These are phyloP conservation scores for Archips crataeganus DNA, from an alignment of 2,888 invertebrate genomes.

Conservation along the genomic window DNA sequence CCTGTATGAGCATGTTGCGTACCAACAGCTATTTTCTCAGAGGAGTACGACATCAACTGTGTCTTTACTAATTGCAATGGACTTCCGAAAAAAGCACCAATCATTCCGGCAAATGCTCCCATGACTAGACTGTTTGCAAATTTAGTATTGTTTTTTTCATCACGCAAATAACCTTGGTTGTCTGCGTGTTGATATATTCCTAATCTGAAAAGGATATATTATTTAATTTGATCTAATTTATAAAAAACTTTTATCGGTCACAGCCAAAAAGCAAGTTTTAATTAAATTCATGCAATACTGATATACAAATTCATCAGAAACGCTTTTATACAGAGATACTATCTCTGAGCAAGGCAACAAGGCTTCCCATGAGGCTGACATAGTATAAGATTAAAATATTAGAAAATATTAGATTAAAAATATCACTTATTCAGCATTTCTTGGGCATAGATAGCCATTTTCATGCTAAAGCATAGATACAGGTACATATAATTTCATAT, in stretches of 20 bases:
- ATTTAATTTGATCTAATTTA: background rate
- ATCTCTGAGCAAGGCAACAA: too few species aligned
- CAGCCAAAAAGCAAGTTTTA: background rate
- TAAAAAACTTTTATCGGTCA: background rate
- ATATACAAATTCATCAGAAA: too few species aligned
- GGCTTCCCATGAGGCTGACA: too few species aligned
- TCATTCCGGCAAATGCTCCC: constrained; percentile 91
- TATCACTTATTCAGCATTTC: too few species aligned
- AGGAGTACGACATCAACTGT: constrained; percentile 93
- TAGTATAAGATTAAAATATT: too few species aligned
- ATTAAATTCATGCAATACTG: too few species aligned
- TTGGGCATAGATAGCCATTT: too few species aligned
- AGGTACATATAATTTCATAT: too few species aligned
- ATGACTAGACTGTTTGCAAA: constrained; percentile 89
- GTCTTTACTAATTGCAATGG: constrained; percentile 96
- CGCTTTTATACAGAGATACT: too few species aligned
- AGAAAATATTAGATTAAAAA: too few species aligned
- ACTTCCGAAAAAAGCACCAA: constrained; percentile 92
- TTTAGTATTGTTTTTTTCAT: constrained; percentile 88
- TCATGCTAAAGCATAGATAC: too few species aligned
- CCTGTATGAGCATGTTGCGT: constrained; percentile 93
- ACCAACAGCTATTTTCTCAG: constrained; percentile 93
- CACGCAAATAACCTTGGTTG: constrained; percentile 87
- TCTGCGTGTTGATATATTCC: constrained; percentile 91
- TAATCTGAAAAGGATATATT: constrained; percentile 76